phyloP scores from a whole-genome alignment of 2,113 vertebrate genomes.

The Crotalus viridis region DNA sequence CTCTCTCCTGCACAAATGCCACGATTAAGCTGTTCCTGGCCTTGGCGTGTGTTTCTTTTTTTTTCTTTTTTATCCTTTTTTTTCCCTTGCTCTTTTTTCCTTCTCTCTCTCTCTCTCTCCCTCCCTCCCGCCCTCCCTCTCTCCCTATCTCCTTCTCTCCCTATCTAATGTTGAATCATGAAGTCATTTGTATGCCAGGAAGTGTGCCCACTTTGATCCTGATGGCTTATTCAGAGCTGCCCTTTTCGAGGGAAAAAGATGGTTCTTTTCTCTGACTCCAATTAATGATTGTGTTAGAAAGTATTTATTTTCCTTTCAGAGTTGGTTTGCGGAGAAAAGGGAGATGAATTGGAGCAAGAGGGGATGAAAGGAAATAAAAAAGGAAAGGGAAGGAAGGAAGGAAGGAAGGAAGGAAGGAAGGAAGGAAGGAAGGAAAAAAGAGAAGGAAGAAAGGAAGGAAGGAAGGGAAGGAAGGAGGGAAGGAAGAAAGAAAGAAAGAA shows the following conservation, averaged over 20 bases:
- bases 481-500: too few species aligned
- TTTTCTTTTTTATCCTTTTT: too few species aligned
- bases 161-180: not conserved
- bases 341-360: slow-evolving; percentile 36
- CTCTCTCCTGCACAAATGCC: not conserved
- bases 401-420: too few species aligned
- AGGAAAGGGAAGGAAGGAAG: too few species aligned
- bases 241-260: not conserved
- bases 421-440: too few species aligned
- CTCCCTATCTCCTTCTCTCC: too few species aligned
- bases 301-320: slow-evolving; percentile 65
- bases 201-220: not conserved
- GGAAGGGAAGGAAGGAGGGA: too few species aligned
- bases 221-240: not conserved
- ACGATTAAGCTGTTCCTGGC: not conserved
- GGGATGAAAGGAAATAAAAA: not conserved
- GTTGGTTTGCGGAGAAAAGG: slow-evolving; percentile 53
- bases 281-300: slow-evolving; percentile 64
- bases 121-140: too few species aligned
- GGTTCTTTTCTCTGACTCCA: slow-evolving; percentile 49
- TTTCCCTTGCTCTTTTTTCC: too few species aligned
- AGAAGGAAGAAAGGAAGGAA: too few species aligned
- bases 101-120: too few species aligned
- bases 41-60: not conserved
- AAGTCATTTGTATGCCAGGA: slow-evolving; percentile 17